These are phyloP conservation scores for Saimiri boliviensis DNA, from an alignment of 2,113 vertebrate genomes.

Conservation along the genomic window DNA sequence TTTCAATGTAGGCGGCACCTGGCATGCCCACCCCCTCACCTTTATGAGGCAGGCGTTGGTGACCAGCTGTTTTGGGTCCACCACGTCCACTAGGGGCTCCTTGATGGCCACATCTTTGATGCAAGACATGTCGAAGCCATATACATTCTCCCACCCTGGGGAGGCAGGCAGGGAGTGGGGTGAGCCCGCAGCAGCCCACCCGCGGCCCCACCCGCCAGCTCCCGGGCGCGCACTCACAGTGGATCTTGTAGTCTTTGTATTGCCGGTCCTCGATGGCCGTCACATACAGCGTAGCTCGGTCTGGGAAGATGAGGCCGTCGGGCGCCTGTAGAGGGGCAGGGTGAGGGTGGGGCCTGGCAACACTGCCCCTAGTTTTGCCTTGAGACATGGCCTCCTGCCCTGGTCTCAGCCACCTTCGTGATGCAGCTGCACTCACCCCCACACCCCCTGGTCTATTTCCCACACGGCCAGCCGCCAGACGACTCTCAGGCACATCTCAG, in stretches of 20 bases:
- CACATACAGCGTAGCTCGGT: conserved; percentile 93
- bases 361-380: too few species aligned
- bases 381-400: not conserved
- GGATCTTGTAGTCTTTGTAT: conserved; percentile 97
- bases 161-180: not conserved
- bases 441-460: accelerated
- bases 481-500: not conserved
- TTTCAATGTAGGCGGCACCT: not conserved
- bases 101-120: conserved; percentile 97
- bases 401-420: not conserved
- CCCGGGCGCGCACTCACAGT: conserved; percentile 85
- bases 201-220: accelerated
- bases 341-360: not conserved
- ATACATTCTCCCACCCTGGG: conserved; percentile 96
- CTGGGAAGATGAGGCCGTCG: conserved; percentile 94
- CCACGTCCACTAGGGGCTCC: conserved; percentile 94
- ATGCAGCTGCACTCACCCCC: not conserved
- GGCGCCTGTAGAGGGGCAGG: conserved; percentile 84
- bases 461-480: not conserved
- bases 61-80: conserved; percentile 95
- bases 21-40: conserved; percentile 77
- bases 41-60: conserved; percentile 94
- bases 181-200: accelerated
- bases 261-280: conserved; percentile 95
- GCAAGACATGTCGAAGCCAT: conserved; percentile 96